These are phyloP conservation scores for Adelphocoris suturalis DNA, from an alignment of 2,888 invertebrate species.

Conservation along the genomic window DNA sequence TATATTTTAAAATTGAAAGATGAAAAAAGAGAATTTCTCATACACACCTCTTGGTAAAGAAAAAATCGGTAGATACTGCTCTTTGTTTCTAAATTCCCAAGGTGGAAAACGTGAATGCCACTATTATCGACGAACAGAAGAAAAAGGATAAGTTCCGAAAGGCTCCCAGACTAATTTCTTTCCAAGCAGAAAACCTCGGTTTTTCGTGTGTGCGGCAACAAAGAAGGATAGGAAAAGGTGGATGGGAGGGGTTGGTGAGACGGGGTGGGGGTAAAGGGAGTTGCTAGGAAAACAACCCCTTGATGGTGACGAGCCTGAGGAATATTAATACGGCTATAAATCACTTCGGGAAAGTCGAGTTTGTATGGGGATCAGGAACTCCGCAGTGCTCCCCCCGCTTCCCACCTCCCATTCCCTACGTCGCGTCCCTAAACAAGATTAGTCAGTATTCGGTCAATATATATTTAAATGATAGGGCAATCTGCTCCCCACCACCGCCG, in stretches of 20 bases:
- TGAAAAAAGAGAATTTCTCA: too few relatives aligned
- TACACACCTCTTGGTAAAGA: too few relatives aligned
- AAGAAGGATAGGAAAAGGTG: background rate
- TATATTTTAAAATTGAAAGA: too few relatives aligned
- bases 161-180: constrained; percentile 1
- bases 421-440: constrained; percentile 65
- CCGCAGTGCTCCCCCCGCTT: constrained; percentile 37
- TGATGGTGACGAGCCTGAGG: constrained; percentile 71
- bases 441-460: constrained; percentile 71
- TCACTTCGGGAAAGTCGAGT: constrained; percentile 66
- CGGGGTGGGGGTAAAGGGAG: constrained; percentile 23
- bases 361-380: constrained; percentile 68
- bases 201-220: background rate
- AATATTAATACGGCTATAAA: constrained; percentile 72
- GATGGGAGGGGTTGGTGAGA: background rate
- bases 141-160: too few relatives aligned
- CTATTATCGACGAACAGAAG: too few relatives aligned
- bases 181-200: background rate
- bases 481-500: constrained; percentile 4
- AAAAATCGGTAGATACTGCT: too few relatives aligned
- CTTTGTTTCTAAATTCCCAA: too few relatives aligned
- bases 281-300: constrained; percentile 33
- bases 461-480: constrained; percentile 69
- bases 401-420: background rate
- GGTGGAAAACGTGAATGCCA: too few relatives aligned